These are phyloP conservation scores for Microcebus lehilahytsara DNA, from an alignment of 2,113 vertebrate genomes.

Conservation along the genomic window DNA sequence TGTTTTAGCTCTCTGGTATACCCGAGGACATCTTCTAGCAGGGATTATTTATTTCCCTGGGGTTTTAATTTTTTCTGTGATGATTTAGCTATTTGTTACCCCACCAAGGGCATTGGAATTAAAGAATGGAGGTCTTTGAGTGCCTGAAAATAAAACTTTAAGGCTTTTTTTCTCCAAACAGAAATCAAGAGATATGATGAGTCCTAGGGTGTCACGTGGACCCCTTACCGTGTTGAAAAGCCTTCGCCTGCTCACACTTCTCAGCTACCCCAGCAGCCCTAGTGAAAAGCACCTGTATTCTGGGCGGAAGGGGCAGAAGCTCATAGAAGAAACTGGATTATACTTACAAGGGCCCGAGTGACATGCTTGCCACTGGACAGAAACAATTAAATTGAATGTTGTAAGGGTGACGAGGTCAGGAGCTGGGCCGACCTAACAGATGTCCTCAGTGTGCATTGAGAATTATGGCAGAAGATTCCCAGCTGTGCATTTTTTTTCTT, in stretches of 20 bases:
- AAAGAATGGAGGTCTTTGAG: conserved; percentile 33
- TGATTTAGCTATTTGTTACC: neutral
- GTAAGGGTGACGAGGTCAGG: neutral
- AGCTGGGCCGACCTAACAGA: neutral
- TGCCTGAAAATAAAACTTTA: conserved; percentile 61
- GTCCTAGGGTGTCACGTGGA: neutral
- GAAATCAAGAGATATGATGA: conserved; percentile 54
- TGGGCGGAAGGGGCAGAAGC: neutral
- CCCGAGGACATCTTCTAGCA: neutral
- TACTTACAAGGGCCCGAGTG: neutral
- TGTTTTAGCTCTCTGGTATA: neutral
- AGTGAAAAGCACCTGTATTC: neutral
- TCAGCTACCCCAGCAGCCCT: neutral
- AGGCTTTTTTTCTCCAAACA: conserved; percentile 4
- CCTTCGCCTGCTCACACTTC: conserved; percentile 21
- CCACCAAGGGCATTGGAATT: neutral
- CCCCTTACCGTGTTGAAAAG: conserved; percentile 34
- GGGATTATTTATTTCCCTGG: conserved; percentile 34
- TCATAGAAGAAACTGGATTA: conserved; percentile 12
- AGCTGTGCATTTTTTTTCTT: neutral
- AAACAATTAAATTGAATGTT: neutral
- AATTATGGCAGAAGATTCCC: neutral
- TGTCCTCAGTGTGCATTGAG: neutral
- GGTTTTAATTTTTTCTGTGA: conserved; percentile 41
- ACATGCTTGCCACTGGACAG: conserved; percentile 34